Base-by-base conservation (phyloP, 2,113 vertebrate genomes). In the Seriola rivoliana region DNA sequence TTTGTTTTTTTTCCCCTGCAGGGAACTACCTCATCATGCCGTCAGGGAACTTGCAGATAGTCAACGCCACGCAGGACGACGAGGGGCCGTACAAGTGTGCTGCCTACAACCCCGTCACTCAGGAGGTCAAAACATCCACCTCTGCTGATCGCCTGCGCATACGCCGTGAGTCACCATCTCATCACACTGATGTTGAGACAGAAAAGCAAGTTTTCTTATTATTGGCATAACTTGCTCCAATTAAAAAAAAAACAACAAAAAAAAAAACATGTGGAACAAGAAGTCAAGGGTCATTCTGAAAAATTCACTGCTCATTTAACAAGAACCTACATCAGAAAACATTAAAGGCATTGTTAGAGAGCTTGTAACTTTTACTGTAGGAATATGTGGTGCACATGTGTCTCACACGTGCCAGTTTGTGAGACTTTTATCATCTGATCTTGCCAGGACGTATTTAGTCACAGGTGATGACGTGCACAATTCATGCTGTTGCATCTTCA, bases 1-100 rank as follows among this genome's bases (percentile, higher is more conserved):
- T 59, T 19, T 58, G 29, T 29, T 29, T 29, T 29, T 29, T 71
- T 40, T 59, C 17, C n/a, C 44, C 44, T 79, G 4, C 92, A 99
- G 98, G 96, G 65, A 98, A 99, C 95, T 99, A 99, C 93, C 96
- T 99, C 94, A 99, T 99, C 93, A 99, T 99, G 98, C 98, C 98
- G 0, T 99, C 98, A 0, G 98, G 98, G 75, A 99, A 99, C 92
- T 96, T 99, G 75, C 98, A 99, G 94, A 99, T 99, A 0, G 96
- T 97, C 89, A 99, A 99, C 1, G 98, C 98, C 66, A 99, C 97
- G 25, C 96, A 90, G 82, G 97, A 99, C 8, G 98, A 99, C 1
- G 98, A 99, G 88, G 98, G 98, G 0, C 97, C 96, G 7, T 99
- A 99, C 1, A 98, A 97, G 87, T 99, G 98, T 64, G 98, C 98